phyloP scores from a whole-genome alignment of 2,113 vertebrate species.

The Dryoscopus gambensis region DNA sequence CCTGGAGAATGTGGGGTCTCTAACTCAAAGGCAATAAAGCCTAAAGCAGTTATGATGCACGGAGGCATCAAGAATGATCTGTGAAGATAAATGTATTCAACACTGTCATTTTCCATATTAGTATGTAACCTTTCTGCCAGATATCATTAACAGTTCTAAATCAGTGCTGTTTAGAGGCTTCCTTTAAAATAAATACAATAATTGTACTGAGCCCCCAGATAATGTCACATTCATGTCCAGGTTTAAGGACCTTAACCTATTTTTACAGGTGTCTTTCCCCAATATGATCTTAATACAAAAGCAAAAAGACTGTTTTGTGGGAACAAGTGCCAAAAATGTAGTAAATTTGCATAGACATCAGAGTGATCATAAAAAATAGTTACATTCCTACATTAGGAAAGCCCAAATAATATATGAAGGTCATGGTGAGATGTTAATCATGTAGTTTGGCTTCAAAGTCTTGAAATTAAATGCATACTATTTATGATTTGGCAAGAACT shows the following conservation, averaged over 20 bases:
- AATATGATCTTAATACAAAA: background rate
- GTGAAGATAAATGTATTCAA: background rate
- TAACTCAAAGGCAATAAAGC: background rate
- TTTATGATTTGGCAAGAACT: background rate
- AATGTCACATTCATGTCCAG: background rate
- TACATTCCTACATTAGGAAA: background rate
- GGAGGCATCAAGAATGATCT: background rate
- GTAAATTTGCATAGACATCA: background rate
- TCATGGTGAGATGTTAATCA: background rate
- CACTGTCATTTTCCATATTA: background rate
- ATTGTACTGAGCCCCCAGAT: background rate
- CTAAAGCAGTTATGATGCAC: background rate
- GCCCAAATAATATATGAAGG: background rate
- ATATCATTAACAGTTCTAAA: background rate
- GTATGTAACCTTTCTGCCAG: background rate
- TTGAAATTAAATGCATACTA: background rate
- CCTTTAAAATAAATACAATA: background rate
- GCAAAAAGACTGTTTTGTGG: background rate
- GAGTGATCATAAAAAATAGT: background rate
- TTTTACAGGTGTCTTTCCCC: background rate
- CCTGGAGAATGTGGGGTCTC: background rate
- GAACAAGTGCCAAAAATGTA: background rate
- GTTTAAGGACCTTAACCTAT: background rate
- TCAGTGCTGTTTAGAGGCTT: background rate
- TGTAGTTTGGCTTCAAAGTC: background rate